Evolutionary conservation across 2,113 vertebrate species (phyloP), one percentile per base, ranked within the genome.

Genomic region (Paracanthobrama guichenoti): DNA sequence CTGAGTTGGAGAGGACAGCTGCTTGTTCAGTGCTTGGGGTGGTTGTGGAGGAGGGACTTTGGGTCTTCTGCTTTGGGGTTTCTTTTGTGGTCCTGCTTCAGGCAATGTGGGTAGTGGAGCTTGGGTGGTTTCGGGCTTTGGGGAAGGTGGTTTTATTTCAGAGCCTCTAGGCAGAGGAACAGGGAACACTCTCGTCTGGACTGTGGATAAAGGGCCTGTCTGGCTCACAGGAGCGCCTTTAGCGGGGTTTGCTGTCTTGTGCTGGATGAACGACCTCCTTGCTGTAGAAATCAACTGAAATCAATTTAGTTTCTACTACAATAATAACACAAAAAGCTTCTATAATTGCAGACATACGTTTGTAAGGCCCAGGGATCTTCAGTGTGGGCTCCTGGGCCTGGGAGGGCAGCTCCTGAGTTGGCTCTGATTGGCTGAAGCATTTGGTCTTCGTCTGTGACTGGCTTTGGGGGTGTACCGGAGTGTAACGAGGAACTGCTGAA

Each of bases 21-120:
- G 72, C 76, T 93, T 93, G 4, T 64, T 48, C 44, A 91, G 86
- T 18, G 89, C 67, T 1, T 88, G 92, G 0, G 94, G 94, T 24
- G 94, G 94, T 60, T 91, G 93, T 0, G 94, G 94, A 16, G 94
- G 94, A 12, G 94, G 94, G 57, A 91, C 90, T 6, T 84, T 93
- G 28, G 94, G 94, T 11, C 89, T 95, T 88, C 89, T 94, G 0
- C 14, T 22, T 0, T 66, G 35, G 8, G 88, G 50, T 79, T 90
- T 95, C 88, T 83, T 95, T 5, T 20, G 82, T 20, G 53, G 73
- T 71, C 35, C 86, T 75, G 12, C 28, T 57, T 77, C 73, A 28
- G 86, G 82, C 13, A 74, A 69, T 5, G 50, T n/a, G 18, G 60
- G 46, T 20, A 60, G 44, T 44, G 69, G 60, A 24, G 48, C 24